phyloP scores from a whole-genome alignment of 1,140 invertebrate species.

The Campoletis sonorensis region DNA sequence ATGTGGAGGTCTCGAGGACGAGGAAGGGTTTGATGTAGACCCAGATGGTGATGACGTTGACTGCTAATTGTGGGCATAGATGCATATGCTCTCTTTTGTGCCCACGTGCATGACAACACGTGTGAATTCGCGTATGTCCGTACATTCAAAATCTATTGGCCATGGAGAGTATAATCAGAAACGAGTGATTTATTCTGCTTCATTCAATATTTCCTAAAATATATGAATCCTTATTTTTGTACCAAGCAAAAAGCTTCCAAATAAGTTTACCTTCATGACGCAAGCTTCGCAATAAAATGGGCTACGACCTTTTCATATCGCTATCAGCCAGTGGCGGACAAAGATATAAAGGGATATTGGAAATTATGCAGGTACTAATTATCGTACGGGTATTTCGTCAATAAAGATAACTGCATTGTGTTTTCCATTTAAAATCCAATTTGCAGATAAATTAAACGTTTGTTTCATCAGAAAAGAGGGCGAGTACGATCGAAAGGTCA shows the following conservation, averaged over 20 bases:
- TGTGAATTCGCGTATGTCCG: slow-evolving; percentile 9
- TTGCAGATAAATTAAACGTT: too few species aligned
- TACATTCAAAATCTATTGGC: slow-evolving; percentile 16
- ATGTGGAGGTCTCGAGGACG: background rate
- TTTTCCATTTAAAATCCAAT: too few species aligned
- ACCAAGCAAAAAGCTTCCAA: background rate
- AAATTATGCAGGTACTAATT: too few species aligned
- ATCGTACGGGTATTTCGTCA: too few species aligned
- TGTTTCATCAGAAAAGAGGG: too few species aligned
- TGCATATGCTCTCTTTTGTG: slow-evolving; percentile 27
- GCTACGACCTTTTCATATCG: too few species aligned
- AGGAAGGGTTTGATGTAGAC: background rate
- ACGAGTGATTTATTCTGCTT: slow-evolving; percentile 23
- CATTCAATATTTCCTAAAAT: background rate
- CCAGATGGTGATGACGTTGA: slow-evolving; percentile 32
- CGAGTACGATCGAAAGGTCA: too few species aligned
- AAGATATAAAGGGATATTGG: too few species aligned
- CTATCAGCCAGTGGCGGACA: too few species aligned
- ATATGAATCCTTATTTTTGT: background rate
- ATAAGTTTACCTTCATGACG: background rate
- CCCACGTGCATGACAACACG: slow-evolving; percentile 13
- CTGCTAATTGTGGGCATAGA: slow-evolving; percentile 27
- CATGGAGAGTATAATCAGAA: slow-evolving; percentile 1
- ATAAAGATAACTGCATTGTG: too few species aligned
- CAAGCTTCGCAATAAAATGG: too few species aligned